Evolutionary conservation across 2,888 invertebrate genomes (phyloP).

Genomic region (Rhodophaea formosa): DNA sequence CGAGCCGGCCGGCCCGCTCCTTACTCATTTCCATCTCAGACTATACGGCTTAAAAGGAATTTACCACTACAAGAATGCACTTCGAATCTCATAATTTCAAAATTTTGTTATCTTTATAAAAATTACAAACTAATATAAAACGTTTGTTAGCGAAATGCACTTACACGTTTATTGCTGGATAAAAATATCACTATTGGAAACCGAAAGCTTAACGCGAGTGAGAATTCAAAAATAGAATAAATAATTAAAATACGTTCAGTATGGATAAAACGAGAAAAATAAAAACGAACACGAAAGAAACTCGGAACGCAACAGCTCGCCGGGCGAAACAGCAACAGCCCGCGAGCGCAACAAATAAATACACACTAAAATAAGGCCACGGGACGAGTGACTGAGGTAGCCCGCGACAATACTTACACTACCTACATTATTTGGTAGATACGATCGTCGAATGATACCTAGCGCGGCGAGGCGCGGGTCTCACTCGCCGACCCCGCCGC

Average conservation of each 20-base stretch:
- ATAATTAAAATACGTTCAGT: slow-evolving; percentile 71
- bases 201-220: slow-evolving; percentile 70
- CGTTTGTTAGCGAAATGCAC: slow-evolving; percentile 73
- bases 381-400: slow-evolving; percentile 78
- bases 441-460: slow-evolving; percentile 29
- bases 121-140: slow-evolving; percentile 75
- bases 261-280: slow-evolving; percentile 66
- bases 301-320: slow-evolving; percentile 71
- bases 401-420: slow-evolving; percentile 70
- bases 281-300: slow-evolving; percentile 74
- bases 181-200: slow-evolving; percentile 81
- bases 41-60: slow-evolving; percentile 78
- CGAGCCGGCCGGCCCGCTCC: not conserved
- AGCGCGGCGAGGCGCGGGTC: slow-evolving; percentile 38
- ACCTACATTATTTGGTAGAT: slow-evolving; percentile 56
- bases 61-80: slow-evolving; percentile 79
- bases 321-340: slow-evolving; percentile 78
- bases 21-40: slow-evolving; percentile 68
- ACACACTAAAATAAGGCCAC: slow-evolving; percentile 71
- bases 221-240: slow-evolving; percentile 73
- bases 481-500: slow-evolving; percentile 35
- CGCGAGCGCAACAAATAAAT: slow-evolving; percentile 77
- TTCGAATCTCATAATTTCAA: slow-evolving; percentile 77
- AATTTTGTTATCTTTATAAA: slow-evolving; percentile 71
- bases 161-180: slow-evolving; percentile 77